A percentile compares a stretch with the other conserved stretches of the same genome.
Evolutionary conservation across 2,888 invertebrate genomes (phyloP).

Genomic region (Drosophila anceps): DNA sequence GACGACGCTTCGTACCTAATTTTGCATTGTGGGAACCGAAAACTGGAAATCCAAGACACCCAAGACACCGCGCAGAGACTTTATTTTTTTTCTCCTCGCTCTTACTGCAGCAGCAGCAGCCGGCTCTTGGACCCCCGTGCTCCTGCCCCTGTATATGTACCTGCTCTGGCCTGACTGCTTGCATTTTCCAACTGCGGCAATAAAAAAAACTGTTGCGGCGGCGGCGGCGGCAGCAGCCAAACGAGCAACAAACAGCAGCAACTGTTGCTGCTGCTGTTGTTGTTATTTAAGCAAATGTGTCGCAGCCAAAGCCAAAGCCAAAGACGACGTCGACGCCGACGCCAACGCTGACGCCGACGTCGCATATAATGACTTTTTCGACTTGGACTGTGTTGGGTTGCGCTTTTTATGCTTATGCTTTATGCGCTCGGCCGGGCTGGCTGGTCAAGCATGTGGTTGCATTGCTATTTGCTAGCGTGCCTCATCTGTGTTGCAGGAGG

Average conservation of each 20-base stretch:
- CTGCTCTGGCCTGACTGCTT: slow-evolving; percentile 41
- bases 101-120: slow-evolving; percentile 16
- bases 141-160: slow-evolving; percentile 4
- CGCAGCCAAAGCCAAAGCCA: slow-evolving; percentile 80
- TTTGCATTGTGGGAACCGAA: slow-evolving; percentile 85
- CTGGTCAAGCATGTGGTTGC: slow-evolving; percentile 75
- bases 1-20: slow-evolving; percentile 83
- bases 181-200: slow-evolving; percentile 73
- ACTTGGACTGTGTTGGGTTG: slow-evolving; percentile 58
- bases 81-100: slow-evolving; percentile 42
- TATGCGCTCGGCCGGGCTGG: slow-evolving; percentile 78
- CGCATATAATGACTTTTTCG: slow-evolving; percentile 80
- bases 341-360: slow-evolving; percentile 22
- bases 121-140: slow-evolving; percentile 21
- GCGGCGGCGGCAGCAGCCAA: slow-evolving; percentile 52
- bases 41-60: slow-evolving; percentile 83
- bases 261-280: slow-evolving; percentile 47
- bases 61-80: slow-evolving; percentile 61
- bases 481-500: slow-evolving; percentile 52
- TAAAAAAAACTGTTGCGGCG: slow-evolving; percentile 54
- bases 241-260: slow-evolving; percentile 59
- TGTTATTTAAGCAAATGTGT: slow-evolving; percentile 81
- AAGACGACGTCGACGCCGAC: slow-evolving; percentile 38
- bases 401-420: slow-evolving; percentile 80
- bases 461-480: slow-evolving; percentile 50